phyloP scores from a whole-genome alignment of 35 echinoderm and acorn worm species.

The Diadema setosum region DNA sequence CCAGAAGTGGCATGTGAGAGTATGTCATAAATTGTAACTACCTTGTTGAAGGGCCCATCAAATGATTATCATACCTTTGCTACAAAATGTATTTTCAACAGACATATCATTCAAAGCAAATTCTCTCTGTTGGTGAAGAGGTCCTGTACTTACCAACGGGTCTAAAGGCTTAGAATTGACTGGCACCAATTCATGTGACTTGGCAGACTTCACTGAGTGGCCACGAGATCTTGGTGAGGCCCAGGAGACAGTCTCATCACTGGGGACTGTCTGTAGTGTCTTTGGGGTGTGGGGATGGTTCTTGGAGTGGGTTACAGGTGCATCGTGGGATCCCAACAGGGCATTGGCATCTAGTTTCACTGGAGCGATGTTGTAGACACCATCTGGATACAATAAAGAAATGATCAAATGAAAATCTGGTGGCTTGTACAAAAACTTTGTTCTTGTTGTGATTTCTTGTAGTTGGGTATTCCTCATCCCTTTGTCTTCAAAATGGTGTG shows the following conservation, averaged over 20 bases:
- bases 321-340: background rate
- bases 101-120: no score
- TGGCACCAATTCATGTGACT: conserved; percentile 47
- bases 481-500: no score
- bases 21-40: no score
- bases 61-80: no score
- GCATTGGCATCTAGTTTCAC: conserved; percentile 45
- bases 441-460: no score
- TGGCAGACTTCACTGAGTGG: conserved; percentile 65
- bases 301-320: background rate
- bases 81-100: no score
- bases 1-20: no score
- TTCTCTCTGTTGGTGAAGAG: no score
- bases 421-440: no score
- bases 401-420: no score
- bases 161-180: conserved; percentile 49
- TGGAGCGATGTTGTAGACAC: conserved; percentile 56
- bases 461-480: no score
- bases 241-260: background rate
- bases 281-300: background rate
- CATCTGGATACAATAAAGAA: conserved; percentile 32
- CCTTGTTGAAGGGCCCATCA: no score
- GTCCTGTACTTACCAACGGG: conserved; percentile 65
- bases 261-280: background rate
- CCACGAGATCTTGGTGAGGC: conserved; percentile 36